Evolutionary conservation across 2,113 vertebrate species (phyloP).

Genomic region (Tetrax tetrax): DNA sequence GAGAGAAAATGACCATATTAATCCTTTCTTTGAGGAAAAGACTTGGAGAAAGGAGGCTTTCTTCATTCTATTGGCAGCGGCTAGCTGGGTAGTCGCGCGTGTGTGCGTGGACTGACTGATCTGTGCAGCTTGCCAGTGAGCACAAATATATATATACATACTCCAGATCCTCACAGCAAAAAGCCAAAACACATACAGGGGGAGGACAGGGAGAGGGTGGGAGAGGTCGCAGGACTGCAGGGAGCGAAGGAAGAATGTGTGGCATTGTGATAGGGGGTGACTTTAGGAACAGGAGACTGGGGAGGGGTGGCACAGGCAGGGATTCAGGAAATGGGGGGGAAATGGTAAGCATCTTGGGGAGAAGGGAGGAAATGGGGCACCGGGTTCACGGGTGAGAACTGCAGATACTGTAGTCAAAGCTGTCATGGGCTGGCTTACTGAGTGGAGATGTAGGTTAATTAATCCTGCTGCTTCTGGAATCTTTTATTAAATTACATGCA

Average conservation of each 20-base stretch:
- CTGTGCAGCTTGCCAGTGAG: not conserved
- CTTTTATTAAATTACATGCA: slow-evolving; percentile 25
- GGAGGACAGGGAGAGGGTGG: not conserved
- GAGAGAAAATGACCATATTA: not conserved
- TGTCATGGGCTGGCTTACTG: not conserved
- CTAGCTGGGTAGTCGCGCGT: not conserved
- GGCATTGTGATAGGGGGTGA: not conserved
- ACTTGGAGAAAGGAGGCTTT: not conserved
- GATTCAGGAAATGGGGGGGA: not conserved
- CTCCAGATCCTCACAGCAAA: not conserved
- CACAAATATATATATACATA: rapidly evolving
- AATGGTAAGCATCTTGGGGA: not conserved
- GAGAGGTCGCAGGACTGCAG: not conserved
- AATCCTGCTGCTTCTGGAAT: slow-evolving; percentile 37
- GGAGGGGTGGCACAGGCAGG: not conserved
- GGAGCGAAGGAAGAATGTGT: not conserved
- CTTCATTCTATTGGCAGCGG: not conserved
- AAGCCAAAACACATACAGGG: not conserved
- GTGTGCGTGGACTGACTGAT: not conserved
- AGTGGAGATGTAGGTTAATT: slow-evolving; percentile 21
- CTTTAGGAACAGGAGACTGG: not conserved
- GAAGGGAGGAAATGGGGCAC: not conserved
- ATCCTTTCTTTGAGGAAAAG: slow-evolving; percentile 12
- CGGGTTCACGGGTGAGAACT: not conserved
- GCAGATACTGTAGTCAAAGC: not conserved